A percentile compares a stretch with the other conserved stretches of the same genome.
Conservation (phyloP, 2,888 invertebrate species). For the Apoda limacodes region DNA sequence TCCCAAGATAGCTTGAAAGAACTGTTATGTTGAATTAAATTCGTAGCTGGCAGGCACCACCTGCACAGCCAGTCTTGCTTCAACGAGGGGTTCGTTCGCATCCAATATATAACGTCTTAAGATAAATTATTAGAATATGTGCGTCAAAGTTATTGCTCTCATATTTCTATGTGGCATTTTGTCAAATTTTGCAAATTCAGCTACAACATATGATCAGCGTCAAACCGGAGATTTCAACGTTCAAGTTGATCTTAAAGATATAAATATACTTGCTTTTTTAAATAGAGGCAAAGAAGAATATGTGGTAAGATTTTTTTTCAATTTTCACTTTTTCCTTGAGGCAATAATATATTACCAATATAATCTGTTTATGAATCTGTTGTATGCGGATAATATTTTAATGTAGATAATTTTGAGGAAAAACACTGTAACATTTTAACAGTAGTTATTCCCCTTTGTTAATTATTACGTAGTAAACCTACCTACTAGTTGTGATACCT, state of each 20-base stretch:
- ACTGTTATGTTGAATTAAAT: constrained; percentile 66
- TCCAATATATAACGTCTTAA: constrained; percentile 20
- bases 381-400: too few species aligned
- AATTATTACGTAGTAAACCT: too few species aligned
- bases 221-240: constrained; percentile 85
- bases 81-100: constrained; percentile 37
- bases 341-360: too few species aligned
- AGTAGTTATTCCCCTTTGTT: too few species aligned
- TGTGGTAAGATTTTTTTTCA: too few species aligned
- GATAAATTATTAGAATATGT: constrained; percentile 23
- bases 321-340: too few species aligned
- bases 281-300: constrained; percentile 72
- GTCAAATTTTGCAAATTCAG: constrained; percentile 27
- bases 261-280: constrained; percentile 78
- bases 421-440: too few species aligned
- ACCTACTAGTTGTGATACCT: too few species aligned
- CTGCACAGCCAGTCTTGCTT: constrained; percentile 37
- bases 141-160: constrained; percentile 18
- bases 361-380: too few species aligned
- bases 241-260: constrained; percentile 82
- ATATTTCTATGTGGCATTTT: constrained; percentile 24
- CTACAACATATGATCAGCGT: constrained; percentile 72
- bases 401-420: too few species aligned
- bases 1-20: constrained; percentile 61
- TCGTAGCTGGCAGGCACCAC: constrained; percentile 32